Conservation (phyloP, 2,113 vertebrate species). For the Smithornis capensis region DNA sequence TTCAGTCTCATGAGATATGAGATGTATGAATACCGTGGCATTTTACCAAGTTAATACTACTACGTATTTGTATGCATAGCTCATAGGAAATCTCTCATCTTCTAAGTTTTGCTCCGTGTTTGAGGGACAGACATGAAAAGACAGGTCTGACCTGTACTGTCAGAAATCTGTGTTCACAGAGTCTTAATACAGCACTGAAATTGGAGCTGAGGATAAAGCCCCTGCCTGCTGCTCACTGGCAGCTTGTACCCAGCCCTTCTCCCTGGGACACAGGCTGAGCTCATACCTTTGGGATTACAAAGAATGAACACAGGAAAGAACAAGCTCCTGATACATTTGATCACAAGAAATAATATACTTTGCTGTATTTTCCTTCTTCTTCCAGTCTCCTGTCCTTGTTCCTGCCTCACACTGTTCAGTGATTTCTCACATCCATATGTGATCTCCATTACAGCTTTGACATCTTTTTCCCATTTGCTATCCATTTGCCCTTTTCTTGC, state of each 20-base stretch:
- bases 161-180: conserved; percentile 14
- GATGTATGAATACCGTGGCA: conserved; percentile 30
- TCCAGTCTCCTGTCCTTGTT: not conserved
- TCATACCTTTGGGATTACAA: not conserved
- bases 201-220: conserved; percentile 1
- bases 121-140: conserved; percentile 50
- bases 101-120: not conserved
- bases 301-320: not conserved
- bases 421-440: not conserved
- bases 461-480: not conserved
- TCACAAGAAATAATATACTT: not conserved
- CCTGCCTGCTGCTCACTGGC: not conserved
- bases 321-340: not conserved
- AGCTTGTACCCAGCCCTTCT: not conserved
- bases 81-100: conserved; percentile 25
- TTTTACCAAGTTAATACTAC: conserved; percentile 53
- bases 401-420: not conserved
- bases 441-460: not conserved
- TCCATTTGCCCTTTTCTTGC: not conserved
- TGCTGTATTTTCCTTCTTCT: not conserved
- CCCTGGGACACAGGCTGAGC: not conserved
- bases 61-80: conserved; percentile 18
- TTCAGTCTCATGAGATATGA: conserved; percentile 48
- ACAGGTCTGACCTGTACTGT: conserved; percentile 34
- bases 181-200: conserved; percentile 37